phyloP scores from a whole-genome alignment of 2,888 invertebrate genomes.

The Byasa hedistus region DNA sequence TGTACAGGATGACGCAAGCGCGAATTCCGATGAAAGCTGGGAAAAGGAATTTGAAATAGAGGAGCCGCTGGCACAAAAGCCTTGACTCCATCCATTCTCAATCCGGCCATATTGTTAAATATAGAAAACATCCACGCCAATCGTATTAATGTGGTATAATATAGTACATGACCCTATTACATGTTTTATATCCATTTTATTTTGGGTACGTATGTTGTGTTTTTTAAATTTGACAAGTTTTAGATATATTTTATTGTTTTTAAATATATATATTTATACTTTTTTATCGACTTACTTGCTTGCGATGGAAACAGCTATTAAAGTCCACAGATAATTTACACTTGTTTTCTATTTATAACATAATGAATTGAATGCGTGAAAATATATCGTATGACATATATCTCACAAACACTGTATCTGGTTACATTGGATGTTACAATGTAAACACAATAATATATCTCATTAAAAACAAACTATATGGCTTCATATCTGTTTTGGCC shows the following conservation, averaged over 20 bases:
- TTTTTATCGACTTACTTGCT: no score
- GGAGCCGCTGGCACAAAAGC: slow-evolving; percentile 45
- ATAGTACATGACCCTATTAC: slow-evolving; percentile 9
- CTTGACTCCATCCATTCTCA: slow-evolving; percentile 5
- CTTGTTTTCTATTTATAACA: no score
- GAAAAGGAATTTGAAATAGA: slow-evolving; percentile 82
- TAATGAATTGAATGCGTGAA: no score
- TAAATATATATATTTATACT: neutral
- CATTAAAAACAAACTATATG: no score
- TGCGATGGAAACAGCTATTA: no score
- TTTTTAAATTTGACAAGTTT: slow-evolving; percentile 5
- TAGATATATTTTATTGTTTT: neutral
- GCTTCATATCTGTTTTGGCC: no score
- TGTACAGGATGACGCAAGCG: slow-evolving; percentile 70
- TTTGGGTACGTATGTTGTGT: neutral
- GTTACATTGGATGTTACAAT: no score
- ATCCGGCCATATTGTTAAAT: slow-evolving; percentile 22
- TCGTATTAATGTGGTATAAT: slow-evolving; percentile 6
- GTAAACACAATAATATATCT: no score
- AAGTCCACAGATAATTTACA: no score
- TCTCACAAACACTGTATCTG: no score
- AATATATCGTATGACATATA: no score
- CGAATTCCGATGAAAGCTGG: slow-evolving; percentile 80
- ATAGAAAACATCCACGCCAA: slow-evolving; percentile 4
- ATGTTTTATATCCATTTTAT: slow-evolving; percentile 1